Evolutionary conservation across 1,140 invertebrate genomes (phyloP), one percentile per base, ranked within the genome.

Genomic region (Saccostrea cuccullata): DNA sequence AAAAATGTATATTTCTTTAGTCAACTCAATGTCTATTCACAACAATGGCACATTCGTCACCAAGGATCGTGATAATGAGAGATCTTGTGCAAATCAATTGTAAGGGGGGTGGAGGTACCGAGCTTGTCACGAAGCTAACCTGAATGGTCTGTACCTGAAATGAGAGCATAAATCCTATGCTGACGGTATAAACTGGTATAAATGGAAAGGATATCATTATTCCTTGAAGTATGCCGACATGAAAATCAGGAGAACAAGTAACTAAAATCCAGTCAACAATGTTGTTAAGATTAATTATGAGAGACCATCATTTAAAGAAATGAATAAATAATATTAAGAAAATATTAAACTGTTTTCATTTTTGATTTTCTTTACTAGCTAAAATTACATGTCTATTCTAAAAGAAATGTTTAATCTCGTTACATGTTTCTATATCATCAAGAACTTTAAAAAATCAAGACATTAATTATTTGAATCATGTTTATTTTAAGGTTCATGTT

Each of bases 81-180:
- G 23, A 23, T 0, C 11, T 1, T 84, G 83, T 58, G 83, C 83
- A 2, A 8, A 17, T 58, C 23, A 6, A 12, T 23, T 23, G 13
- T 60, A 60, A 30, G 83, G 83, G 17, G 83, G n/a, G 0, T 84
- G 83, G 83, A 60, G 83, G 83, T 84, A 84, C 55, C 30, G n/a
- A 56, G 47, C n/a, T n/a, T 84, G 83, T 23, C 83, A 58, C n/a
- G 15, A 4, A 26, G n/a, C 83, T 3, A 84, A 84, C 9, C n/a
- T 84, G 15, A 84, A 84, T 26, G 83, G 83, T 12, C 23, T 84
- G 20, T 84, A 84, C n/a, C n/a, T 84, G 83, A 84, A 60, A 4
- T 55, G 55, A 13, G 47, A 58, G n/a, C 55, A 84, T 58, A 13
- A n/a, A n/a, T 55, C 55, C 11, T 58, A 58, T 58, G 83, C 83